Percentiles rank a stretch among this genome's conserved stretches.
phyloP scores from a whole-genome alignment of 2,888 invertebrate genomes.

The Clunio marinus region DNA sequence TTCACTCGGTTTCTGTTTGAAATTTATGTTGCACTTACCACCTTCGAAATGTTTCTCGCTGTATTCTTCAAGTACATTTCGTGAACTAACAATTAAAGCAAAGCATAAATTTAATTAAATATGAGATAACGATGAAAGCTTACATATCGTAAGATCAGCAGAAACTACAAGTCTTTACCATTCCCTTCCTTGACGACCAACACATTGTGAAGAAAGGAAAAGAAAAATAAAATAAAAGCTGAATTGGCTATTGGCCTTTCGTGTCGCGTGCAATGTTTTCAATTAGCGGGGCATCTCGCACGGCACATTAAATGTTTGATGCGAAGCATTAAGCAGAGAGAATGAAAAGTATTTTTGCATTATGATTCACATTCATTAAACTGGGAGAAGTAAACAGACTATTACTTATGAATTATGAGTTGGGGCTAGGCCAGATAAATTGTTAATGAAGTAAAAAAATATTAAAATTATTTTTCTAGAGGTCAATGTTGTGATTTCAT shows the following conservation, averaged over 20 bases:
- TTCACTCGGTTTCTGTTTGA: background rate
- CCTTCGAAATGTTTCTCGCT: conserved; percentile 8
- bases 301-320: conserved; percentile 14
- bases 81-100: conserved; percentile 2
- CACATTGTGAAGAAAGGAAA: too few species aligned
- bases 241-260: background rate
- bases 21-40: conserved; percentile 24
- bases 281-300: conserved; percentile 33
- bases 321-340: too few species aligned
- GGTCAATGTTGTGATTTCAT: too few species aligned
- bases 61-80: background rate
- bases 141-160: background rate
- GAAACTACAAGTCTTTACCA: background rate
- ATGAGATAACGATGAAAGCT: background rate
- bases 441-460: too few species aligned
- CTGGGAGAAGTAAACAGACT: conserved; percentile 17
- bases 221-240: background rate
- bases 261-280: conserved; percentile 34
- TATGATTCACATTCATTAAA: conserved; percentile 36
- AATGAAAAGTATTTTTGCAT: conserved; percentile 34
- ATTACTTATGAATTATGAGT: conserved; percentile 28
- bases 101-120: background rate
- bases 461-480: too few species aligned
- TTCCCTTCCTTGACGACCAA: background rate
- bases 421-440: background rate